Evolutionary conservation across 2,888 invertebrate species (phyloP), one percentile per base, ranked within the genome.

Genomic region (Dastarcus helophoroides): DNA sequence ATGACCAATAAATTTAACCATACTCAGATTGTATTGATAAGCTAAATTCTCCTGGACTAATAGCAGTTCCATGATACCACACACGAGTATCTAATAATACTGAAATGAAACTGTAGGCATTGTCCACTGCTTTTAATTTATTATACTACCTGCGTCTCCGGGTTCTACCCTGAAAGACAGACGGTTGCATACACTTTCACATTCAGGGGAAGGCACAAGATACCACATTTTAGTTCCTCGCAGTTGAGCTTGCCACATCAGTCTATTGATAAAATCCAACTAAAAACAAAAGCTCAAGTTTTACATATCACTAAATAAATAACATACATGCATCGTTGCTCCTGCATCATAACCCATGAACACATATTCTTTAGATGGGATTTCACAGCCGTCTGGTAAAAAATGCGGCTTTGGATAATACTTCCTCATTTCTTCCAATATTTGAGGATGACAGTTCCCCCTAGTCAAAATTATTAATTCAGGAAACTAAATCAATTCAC

Each of bases 221-320:
- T 69, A 66, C 91, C 91, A 93, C 7, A 71, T 79, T 64, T 91
- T 93, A 46, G 73, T 76, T 1, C 91, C 91, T 44, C 71, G 69
- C 9, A 91, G 69, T 63, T 91, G 90, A 2, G 88, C 90, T 63
- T 91, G 91, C 91, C 91, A 91, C 73, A 90, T 89, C 15, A 91
- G 69, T 37, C 90, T 73, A 43, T 82, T 77, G 43, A 91, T 91
- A 54, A 86, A 89, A 62, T 91, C 91, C 56, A 91, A 63, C 90
- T 90, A 56, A 33, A 35, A 25, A 3, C 6, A 24, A 21, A 26
- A 26, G 19, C 28, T 24, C 24, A 11, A 25, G 12, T 13, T 13
- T 11, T n/a, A n/a, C n/a, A n/a, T n/a, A n/a, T n/a, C n/a, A n/a
- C n/a, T n/a, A n/a, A 21, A 23, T 41, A 17, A 23, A 32, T 29